Base-by-base conservation (phyloP, 92 coral and sea anemone species). In the Isaurus tuberculatus region DNA sequence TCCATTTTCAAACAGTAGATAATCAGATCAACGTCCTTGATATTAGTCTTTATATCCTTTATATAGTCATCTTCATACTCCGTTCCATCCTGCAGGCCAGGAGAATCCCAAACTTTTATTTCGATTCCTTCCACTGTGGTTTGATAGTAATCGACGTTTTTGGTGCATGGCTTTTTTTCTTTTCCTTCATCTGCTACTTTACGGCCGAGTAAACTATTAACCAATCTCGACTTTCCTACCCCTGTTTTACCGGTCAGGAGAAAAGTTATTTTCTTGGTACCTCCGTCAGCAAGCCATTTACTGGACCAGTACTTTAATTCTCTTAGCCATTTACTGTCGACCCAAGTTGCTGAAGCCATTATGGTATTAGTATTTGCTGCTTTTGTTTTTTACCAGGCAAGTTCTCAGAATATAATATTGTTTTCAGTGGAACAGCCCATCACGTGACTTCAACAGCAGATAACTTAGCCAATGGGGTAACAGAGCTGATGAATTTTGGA, bases 1-100 rank as follows among this genome's bases (percentile, higher is more conserved):
- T 88, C 83, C 92, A 89, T 84, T 69, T 32, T 79, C n/a, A 85
- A 16, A 55, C 92, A 89, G 72, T 79, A 89, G 29, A 89, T 61
- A 25, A 89, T 33, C 44, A 89, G 17, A 30, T 85, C 92, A 13
- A 83, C 22, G 0, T 61, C 32, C 16, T 23, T 4, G 0, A 65
- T 43, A 2, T 20, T 78, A 1, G 22, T 4, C n/a, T 25, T 23
- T 73, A 84, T 71, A 26, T 32, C 75, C 15, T 65, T 58, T 10
- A 84, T 70, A 66, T 84, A 89, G 13, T 8, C 22, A 27, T n/a
- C 34, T 0, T 84, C 85, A 3, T 58, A 2, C 1, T 23, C 25
- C n/a, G 75, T 48, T 13, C 72, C 86, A 70, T 84, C 91, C 42
- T 84, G 85, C 8, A 84, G 70, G 5, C 91, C 91, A 25, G 88